These are phyloP conservation scores for Agapostemon virescens DNA, from an alignment of 2,888 invertebrate genomes.

Conservation along the genomic window DNA sequence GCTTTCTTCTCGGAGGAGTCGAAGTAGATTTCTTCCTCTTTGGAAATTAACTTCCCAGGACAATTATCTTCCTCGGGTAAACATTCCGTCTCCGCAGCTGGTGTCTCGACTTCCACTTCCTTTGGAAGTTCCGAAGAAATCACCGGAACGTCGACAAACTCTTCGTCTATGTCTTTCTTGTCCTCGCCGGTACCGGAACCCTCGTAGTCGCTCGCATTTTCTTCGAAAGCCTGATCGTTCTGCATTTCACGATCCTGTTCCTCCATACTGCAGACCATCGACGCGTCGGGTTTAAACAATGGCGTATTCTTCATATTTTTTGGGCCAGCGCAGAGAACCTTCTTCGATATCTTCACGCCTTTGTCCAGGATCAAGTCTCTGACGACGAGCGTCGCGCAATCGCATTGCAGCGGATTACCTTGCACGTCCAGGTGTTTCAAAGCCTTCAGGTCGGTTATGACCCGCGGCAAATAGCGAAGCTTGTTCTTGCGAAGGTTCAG, in stretches of 20 bases:
- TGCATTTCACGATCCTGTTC: slow-evolving; percentile 78
- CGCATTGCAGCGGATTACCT: slow-evolving; percentile 87
- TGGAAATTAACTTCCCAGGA: slow-evolving; percentile 20
- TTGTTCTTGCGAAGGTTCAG: slow-evolving; percentile 85
- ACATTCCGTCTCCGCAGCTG: slow-evolving; percentile 24
- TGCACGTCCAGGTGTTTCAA: slow-evolving; percentile 85
- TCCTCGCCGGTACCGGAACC: slow-evolving; percentile 60
- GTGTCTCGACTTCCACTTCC: slow-evolving; percentile 51
- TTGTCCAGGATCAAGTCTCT: slow-evolving; percentile 83
- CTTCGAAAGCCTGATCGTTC: slow-evolving; percentile 83
- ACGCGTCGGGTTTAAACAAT: slow-evolving; percentile 82
- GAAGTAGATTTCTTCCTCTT: slow-evolving; percentile 64
- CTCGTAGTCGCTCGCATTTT: slow-evolving; percentile 76
- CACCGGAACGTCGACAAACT: slow-evolving; percentile 42
- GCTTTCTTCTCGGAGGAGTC: slow-evolving; percentile 57
- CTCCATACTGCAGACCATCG: slow-evolving; percentile 71
- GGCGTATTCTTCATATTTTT: slow-evolving; percentile 81
- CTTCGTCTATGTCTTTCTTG: slow-evolving; percentile 16
- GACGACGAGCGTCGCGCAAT: slow-evolving; percentile 85
- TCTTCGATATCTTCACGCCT: slow-evolving; percentile 75
- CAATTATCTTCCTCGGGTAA: slow-evolving; percentile 8
- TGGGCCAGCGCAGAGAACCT: slow-evolving; percentile 83
- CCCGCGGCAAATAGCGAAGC: slow-evolving; percentile 83
- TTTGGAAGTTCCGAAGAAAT: background rate
- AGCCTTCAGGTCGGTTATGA: slow-evolving; percentile 82